These are phyloP conservation scores for Hypotaenidia philippensis DNA, from an alignment of 2,797 vertebrate species.

Conservation along the genomic window DNA sequence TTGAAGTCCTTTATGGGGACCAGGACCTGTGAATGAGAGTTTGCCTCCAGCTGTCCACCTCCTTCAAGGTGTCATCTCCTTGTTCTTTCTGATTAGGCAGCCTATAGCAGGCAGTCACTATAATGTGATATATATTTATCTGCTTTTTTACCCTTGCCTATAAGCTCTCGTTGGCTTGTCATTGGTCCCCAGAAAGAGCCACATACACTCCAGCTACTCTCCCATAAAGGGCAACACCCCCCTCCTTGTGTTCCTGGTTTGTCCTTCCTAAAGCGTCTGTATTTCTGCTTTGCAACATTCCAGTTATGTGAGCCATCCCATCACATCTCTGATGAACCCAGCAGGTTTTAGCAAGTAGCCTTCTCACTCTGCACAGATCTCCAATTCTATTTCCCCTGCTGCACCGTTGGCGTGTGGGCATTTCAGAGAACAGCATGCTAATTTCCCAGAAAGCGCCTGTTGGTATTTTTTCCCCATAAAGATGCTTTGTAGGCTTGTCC, in stretches of 20 bases:
- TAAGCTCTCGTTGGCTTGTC: not conserved
- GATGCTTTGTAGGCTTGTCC: not conserved
- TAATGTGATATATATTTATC: not conserved
- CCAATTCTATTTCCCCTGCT: not conserved
- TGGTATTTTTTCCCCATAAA: not conserved
- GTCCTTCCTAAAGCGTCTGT: not conserved
- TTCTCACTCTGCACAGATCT: not conserved
- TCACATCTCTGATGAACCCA: not conserved
- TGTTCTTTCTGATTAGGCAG: not conserved
- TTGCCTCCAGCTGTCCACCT: not conserved
- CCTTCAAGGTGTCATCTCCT: not conserved
- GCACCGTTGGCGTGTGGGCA: rapidly evolving
- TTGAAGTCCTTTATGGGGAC: not conserved
- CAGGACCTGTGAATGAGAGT: not conserved
- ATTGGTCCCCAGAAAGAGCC: not conserved
- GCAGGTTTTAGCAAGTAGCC: not conserved
- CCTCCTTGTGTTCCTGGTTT: not conserved
- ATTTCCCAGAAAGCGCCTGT: not conserved
- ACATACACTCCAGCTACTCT: not conserved
- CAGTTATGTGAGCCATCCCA: rapidly evolving
- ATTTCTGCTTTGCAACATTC: not conserved
- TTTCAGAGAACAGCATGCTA: not conserved
- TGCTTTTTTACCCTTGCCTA: not conserved
- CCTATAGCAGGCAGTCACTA: not conserved
- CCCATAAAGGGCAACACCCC: not conserved